Conservation (phyloP, 2,797 vertebrate species). For the Microhierax caerulescens region DNA sequence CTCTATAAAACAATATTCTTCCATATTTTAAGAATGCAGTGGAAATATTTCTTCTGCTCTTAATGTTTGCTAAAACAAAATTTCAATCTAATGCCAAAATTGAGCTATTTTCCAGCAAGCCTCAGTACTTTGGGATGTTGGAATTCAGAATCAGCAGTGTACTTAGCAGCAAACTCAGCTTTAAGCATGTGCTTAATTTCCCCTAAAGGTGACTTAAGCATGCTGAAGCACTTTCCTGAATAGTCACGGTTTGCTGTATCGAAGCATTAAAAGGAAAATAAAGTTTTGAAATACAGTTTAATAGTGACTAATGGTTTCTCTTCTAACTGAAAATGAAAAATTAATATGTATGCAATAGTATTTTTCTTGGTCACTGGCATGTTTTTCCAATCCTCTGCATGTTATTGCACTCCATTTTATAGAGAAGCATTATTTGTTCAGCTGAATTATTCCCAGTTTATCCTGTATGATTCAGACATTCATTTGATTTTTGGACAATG, state of each 20-base stretch:
- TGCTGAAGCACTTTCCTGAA: not conserved
- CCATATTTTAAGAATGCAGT: not conserved
- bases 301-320: not conserved
- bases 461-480: not conserved
- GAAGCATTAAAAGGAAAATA: not conserved
- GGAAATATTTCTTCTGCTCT: conserved; percentile 5
- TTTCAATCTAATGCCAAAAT: not conserved
- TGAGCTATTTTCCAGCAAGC: not conserved
- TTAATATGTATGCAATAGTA: not conserved
- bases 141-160: not conserved
- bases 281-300: not conserved
- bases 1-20: not conserved
- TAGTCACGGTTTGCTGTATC: not conserved
- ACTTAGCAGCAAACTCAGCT: not conserved
- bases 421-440: conserved; percentile 46
- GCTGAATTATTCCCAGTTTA: conserved; percentile 34
- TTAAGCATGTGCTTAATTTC: not conserved
- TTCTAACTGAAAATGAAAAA: not conserved
- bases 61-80: not conserved
- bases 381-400: conserved; percentile 31
- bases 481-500: not conserved
- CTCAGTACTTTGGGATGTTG: not conserved
- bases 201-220: conserved; percentile 12
- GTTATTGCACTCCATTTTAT: conserved; percentile 37
- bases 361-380: conserved; percentile 37